Evolutionary conservation across 2,113 vertebrate genomes (phyloP).

Genomic region (Bos javanicus): DNA sequence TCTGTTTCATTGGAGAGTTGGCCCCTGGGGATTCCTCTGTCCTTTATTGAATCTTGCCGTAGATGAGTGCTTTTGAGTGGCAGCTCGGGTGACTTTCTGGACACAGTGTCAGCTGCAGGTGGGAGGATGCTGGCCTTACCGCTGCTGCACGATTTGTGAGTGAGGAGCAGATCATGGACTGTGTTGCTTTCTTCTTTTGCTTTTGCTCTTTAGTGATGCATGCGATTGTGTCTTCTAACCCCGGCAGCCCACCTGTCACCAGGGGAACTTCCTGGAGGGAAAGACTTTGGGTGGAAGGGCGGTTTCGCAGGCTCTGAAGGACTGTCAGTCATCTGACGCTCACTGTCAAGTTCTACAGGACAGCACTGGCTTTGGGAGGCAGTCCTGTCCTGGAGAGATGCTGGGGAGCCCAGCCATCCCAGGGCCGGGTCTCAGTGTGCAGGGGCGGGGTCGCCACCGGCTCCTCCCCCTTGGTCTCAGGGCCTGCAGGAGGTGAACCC

Average conservation of each 20-base stretch:
- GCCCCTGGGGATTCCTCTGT: rapidly evolving
- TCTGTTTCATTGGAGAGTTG: too few species aligned
- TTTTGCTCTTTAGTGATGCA: not conserved
- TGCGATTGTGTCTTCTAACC: not conserved
- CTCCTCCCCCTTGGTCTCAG: not conserved
- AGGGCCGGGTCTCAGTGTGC: not conserved
- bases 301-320: not conserved
- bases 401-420: not conserved
- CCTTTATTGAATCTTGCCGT: not conserved
- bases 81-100: not conserved
- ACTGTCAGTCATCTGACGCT: too few species aligned
- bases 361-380: not conserved
- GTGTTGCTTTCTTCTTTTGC: rapidly evolving
- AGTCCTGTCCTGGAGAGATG: not conserved
- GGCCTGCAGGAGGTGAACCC: not conserved
- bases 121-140: rapidly evolving
- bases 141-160: rapidly evolving
- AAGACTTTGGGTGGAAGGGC: not conserved
- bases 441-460: not conserved
- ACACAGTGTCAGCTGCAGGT: rapidly evolving
- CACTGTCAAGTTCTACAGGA: rapidly evolving
- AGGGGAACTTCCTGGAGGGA: not conserved
- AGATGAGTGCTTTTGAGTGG: not conserved
- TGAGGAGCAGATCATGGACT: rapidly evolving
- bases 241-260: too few species aligned